A percentile compares a stretch with the other conserved stretches of the same genome.
Conservation (phyloP, 2,113 vertebrate genomes). For the Rhea americana region DNA sequence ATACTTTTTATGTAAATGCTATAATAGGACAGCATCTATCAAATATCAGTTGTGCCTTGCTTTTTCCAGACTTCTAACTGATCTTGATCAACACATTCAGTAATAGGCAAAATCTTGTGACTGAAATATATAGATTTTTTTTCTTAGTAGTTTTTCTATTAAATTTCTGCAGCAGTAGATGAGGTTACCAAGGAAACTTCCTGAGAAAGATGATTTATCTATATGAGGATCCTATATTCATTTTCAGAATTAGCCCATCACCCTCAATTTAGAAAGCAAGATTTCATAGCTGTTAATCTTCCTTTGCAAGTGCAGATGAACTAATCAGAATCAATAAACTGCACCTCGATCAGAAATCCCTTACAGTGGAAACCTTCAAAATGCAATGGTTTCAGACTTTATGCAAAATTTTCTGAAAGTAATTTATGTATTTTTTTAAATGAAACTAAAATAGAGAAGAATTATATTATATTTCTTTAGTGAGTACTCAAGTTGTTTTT, state of each 20-base stretch:
- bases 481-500: background rate
- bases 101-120: background rate
- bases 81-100: background rate
- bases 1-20: background rate
- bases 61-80: background rate
- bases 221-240: background rate
- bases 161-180: background rate
- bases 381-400: background rate
- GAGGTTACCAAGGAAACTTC: background rate
- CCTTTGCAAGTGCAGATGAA: background rate
- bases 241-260: background rate
- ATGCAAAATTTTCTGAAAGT: background rate
- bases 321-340: background rate
- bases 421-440: background rate
- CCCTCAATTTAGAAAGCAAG: background rate
- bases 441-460: background rate
- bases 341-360: background rate
- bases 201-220: background rate
- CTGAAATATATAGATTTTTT: background rate
- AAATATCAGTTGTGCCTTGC: background rate
- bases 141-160: background rate
- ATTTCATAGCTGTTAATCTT: background rate
- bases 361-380: background rate
- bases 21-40: background rate
- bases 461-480: background rate